These are phyloP conservation scores for Bucco capensis DNA, from an alignment of 2,113 vertebrate genomes.

Conservation along the genomic window DNA sequence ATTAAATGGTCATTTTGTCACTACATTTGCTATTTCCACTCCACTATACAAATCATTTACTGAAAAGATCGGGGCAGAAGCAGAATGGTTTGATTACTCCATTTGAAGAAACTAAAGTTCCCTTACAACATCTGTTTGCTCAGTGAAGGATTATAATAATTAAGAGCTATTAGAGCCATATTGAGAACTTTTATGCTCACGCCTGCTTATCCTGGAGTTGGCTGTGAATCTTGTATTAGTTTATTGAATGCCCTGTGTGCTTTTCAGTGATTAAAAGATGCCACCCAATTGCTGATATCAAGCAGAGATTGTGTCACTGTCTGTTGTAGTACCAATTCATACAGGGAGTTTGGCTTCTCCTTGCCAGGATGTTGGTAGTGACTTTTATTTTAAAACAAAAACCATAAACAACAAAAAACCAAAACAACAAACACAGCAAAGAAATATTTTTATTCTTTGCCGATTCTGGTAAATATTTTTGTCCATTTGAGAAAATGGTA, in stretches of 20 bases:
- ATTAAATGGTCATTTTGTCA: constrained; percentile 56
- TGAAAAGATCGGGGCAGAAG: constrained; percentile 54
- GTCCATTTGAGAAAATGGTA: not conserved
- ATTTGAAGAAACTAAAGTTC: constrained; percentile 59
- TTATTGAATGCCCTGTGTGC: constrained; percentile 35
- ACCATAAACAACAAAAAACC: not conserved
- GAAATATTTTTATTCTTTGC: not conserved
- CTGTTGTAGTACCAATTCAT: not conserved
- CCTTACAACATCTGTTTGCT: constrained; percentile 68
- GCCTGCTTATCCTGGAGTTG: constrained; percentile 55
- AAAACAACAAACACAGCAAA: not conserved
- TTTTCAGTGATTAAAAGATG: constrained; percentile 48
- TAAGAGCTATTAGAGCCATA: constrained; percentile 67
- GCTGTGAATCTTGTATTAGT: constrained; percentile 45
- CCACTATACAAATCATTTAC: constrained; percentile 27
- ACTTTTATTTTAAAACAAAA: not conserved
- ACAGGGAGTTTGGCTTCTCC: not conserved
- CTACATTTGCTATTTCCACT: constrained; percentile 46
- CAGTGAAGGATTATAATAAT: constrained; percentile 70
- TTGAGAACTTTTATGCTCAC: constrained; percentile 61
- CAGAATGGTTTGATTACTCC: constrained; percentile 63
- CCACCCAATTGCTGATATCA: constrained; percentile 28
- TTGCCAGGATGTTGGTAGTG: not conserved
- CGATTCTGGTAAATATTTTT: not conserved
- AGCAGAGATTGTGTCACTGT: constrained; percentile 7